phyloP scores from a whole-genome alignment of 1,140 invertebrate species.

The Drosophila bipectinata region DNA sequence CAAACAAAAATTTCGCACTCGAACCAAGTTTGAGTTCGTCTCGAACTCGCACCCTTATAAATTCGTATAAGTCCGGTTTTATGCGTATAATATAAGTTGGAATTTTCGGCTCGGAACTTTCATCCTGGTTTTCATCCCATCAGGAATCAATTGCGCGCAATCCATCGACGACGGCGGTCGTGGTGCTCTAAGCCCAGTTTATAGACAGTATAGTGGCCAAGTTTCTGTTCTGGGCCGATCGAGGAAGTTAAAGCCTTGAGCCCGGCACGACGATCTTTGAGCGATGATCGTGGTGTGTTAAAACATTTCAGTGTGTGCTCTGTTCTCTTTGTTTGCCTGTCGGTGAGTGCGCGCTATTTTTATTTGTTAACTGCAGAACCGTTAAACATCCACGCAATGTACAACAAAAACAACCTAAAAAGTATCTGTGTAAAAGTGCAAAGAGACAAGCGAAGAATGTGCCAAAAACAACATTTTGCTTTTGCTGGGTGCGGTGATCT shows the following conservation, averaged over 20 bases:
- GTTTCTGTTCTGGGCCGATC: constrained; percentile 19
- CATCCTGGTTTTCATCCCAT: constrained; percentile 56
- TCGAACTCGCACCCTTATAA: too few species aligned
- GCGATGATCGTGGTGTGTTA: constrained; percentile 43
- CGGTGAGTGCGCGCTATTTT: constrained; percentile 57
- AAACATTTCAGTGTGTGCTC: constrained; percentile 13
- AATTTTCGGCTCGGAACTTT: constrained; percentile 27
- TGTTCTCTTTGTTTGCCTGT: constrained; percentile 27
- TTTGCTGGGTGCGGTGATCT: constrained; percentile 71
- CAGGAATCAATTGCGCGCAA: constrained; percentile 74
- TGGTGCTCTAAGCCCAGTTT: constrained; percentile 12
- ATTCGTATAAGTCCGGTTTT: too few species aligned
- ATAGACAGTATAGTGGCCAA: constrained; percentile 10
- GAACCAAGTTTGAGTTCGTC: too few species aligned
- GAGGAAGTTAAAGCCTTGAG: constrained; percentile 19
- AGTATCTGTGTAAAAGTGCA: constrained; percentile 54
- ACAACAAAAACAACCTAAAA: constrained; percentile 30
- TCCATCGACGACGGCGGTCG: constrained; percentile 69
- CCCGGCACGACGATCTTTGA: constrained; percentile 28
- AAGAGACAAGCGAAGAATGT: constrained; percentile 68
- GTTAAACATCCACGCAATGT: constrained; percentile 51
- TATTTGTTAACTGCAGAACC: constrained; percentile 65
- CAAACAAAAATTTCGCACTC: too few species aligned
- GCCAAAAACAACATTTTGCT: constrained; percentile 63
- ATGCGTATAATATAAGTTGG: too few species aligned